A percentile compares a stretch with the other conserved stretches of the same genome.
These are phyloP conservation scores for Hypomecis punctinalis DNA, from an alignment of 2,888 invertebrate genomes.

Conservation along the genomic window DNA sequence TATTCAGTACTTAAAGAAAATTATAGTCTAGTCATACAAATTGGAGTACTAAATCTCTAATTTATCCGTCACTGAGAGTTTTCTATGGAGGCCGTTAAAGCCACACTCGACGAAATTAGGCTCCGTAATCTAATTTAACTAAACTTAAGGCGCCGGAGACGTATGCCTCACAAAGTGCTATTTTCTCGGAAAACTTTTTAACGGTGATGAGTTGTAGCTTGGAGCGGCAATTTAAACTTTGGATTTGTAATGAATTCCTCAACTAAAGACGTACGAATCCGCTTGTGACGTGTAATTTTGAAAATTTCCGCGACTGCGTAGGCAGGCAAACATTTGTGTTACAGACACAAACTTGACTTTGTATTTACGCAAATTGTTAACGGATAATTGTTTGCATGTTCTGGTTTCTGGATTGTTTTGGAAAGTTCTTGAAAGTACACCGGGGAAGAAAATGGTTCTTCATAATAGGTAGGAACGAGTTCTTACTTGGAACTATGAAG, in stretches of 20 bases:
- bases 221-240: slow-evolving; percentile 74
- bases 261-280: slow-evolving; percentile 64
- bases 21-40: neutral
- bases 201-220: slow-evolving; percentile 74
- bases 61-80: slow-evolving; percentile 27
- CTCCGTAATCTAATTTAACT: slow-evolving; percentile 65
- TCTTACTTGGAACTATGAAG: no score
- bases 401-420: slow-evolving; percentile 3
- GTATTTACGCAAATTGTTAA: slow-evolving; percentile 27
- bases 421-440: neutral
- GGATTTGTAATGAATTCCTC: slow-evolving; percentile 72
- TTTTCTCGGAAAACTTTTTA: slow-evolving; percentile 65
- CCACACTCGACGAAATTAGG: slow-evolving; percentile 55
- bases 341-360: slow-evolving; percentile 18
- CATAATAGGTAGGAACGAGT: no score
- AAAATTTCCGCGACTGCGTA: slow-evolving; percentile 42
- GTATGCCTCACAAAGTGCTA: slow-evolving; percentile 51
- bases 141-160: slow-evolving; percentile 61
- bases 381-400: slow-evolving; percentile 19
- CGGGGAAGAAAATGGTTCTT: neutral
- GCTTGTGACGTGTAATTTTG: slow-evolving; percentile 60
- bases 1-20: neutral
- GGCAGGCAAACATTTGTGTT: slow-evolving; percentile 24
- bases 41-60: slow-evolving; percentile 1
- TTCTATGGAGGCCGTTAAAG: slow-evolving; percentile 57